Evolutionary conservation across 2,888 invertebrate genomes (phyloP).

Genomic region (Calameuta idolon): DNA sequence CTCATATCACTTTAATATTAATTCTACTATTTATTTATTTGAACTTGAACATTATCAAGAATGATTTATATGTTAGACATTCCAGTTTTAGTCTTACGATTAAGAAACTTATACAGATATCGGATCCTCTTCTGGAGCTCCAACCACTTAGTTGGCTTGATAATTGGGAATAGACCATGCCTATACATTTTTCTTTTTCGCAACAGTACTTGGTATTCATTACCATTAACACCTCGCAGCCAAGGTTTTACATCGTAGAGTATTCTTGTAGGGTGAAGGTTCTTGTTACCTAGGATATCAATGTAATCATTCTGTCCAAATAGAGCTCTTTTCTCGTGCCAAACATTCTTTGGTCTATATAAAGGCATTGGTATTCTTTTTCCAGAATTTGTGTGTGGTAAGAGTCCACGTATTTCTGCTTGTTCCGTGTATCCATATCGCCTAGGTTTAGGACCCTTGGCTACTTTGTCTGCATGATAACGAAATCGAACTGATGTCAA

Average conservation of each 20-base stretch:
- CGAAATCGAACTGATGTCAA: constrained; percentile 67
- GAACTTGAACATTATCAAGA: not conserved
- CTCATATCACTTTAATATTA: constrained; percentile 11
- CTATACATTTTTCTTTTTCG: constrained; percentile 78
- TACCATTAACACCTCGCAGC: constrained; percentile 89
- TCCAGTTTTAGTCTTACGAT: constrained; percentile 83
- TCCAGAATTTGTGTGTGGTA: constrained; percentile 75
- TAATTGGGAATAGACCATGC: constrained; percentile 71
- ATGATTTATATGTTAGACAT: constrained; percentile 41
- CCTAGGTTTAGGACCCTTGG: constrained; percentile 75
- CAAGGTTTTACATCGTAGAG: constrained; percentile 89
- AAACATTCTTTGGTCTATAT: constrained; percentile 79
- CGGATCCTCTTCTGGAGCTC: constrained; percentile 79
- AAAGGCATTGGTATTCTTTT: constrained; percentile 74
- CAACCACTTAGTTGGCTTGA: constrained; percentile 83
- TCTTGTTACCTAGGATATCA: constrained; percentile 91
- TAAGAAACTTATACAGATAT: constrained; percentile 82
- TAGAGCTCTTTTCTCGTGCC: constrained; percentile 82
- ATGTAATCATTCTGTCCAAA: constrained; percentile 98
- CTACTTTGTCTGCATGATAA: constrained; percentile 71
- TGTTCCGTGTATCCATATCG: constrained; percentile 80
- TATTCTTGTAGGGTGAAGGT: constrained; percentile 84
- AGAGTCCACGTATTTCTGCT: constrained; percentile 75
- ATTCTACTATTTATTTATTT: constrained; percentile 25
- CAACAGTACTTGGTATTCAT: constrained; percentile 83